Evolutionary conservation across 2,797 vertebrate species (phyloP), one percentile per base, ranked within the genome.

Genomic region (Phataginus tetradactyla): DNA sequence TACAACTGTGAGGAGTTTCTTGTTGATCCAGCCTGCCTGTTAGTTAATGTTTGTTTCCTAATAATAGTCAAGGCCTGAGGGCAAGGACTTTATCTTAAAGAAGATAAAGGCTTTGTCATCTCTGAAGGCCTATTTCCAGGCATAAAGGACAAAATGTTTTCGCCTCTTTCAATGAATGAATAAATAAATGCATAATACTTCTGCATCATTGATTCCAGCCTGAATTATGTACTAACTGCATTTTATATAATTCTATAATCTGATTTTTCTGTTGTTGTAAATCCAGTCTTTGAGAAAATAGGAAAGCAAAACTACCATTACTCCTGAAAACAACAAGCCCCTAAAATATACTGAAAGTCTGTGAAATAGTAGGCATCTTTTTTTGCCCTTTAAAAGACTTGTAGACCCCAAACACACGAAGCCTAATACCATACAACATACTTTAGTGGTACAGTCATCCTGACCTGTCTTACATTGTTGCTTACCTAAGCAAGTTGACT

Each of bases 131-230:
- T 39, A 18, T 55, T 88, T 55, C 69, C 34, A 81, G 57, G 69
- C 29, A 25, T 64, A 75, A 74, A 85, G 29, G 55, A 37, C 77
- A 87, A 59, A 71, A 51, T 68, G 32, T 39, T 93, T 93, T 91
- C 37, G 1, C 45, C 25, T 81, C 32, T 29, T 15, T 93, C 34
- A 14, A 21, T 14, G 37, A 95, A 83, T 27, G 27, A 81, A 61
- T 92, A 74, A 87, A 72, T 89, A 78, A 92, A 59, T 91, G 23
- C 32, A 55, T 87, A 51, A 15, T 69, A 79, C 84, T 83, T 89
- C 69, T 93, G 59, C 69, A 37, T 77, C 61, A 88, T 86, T 90
- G 29, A 96, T 80, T 97, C 68, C 53, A 87, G 29, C 42, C 72
- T 95, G 68, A 92, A 34, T 27, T 91, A 12, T 86, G 27, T 59